Conservation (phyloP, 2,888 invertebrate species). For the Lysandra coridon region DNA sequence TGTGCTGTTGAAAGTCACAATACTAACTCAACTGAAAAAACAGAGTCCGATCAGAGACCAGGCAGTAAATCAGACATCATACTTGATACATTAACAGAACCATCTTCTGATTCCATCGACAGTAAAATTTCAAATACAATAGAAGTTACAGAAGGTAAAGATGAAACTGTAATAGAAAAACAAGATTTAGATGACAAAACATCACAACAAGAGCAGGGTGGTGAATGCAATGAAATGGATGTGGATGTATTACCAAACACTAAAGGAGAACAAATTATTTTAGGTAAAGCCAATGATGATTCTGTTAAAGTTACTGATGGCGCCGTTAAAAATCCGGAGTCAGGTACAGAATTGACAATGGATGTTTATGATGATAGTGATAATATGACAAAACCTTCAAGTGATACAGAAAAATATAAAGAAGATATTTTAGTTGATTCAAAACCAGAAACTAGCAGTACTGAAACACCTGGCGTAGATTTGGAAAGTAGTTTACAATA, state of each 20-base stretch:
- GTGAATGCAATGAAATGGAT: background rate
- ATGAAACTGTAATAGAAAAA: background rate
- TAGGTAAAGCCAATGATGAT: background rate
- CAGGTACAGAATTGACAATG: background rate
- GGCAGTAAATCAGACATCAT: background rate
- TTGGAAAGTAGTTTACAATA: slow-evolving; percentile 27
- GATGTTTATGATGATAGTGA: background rate
- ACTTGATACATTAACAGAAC: background rate
- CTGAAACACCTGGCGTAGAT: background rate
- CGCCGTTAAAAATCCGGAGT: background rate
- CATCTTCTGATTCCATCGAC: background rate
- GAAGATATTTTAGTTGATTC: background rate
- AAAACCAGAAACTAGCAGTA: background rate
- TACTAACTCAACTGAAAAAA: background rate
- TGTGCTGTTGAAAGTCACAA: background rate
- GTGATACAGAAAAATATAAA: slow-evolving; percentile 19
- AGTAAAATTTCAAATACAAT: background rate
- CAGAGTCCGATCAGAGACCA: background rate
- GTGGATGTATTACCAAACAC: background rate
- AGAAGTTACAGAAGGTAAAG: background rate
- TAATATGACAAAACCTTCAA: background rate
- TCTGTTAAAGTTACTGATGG: background rate
- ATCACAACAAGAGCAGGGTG: background rate
- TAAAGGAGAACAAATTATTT: background rate
- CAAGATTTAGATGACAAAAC: background rate